Evolutionary conservation across 2,113 vertebrate genomes (phyloP).

Genomic region (Scomber colias): DNA sequence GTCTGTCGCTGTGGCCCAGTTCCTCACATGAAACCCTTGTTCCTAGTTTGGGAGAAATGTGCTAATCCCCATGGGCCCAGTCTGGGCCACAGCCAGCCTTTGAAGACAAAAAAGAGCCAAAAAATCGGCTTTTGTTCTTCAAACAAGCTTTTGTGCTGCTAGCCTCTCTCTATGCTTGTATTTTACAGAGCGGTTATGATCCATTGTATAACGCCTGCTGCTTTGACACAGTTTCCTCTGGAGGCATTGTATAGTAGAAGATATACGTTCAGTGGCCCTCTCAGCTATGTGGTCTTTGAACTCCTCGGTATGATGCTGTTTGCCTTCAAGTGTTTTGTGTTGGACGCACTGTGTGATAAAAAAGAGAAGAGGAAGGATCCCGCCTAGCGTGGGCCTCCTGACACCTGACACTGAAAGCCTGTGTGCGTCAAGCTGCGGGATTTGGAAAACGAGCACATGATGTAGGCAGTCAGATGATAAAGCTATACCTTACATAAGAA

Average conservation of each 20-base stretch:
- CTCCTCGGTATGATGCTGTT: constrained; percentile 18
- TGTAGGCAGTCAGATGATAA: constrained; percentile 68
- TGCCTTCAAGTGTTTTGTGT: constrained; percentile 32
- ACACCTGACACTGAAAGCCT: constrained; percentile 65
- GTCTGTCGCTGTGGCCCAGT: constrained; percentile 57
- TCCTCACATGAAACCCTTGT: constrained; percentile 72
- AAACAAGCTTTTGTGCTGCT: constrained; percentile 63
- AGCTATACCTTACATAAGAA: constrained; percentile 74
- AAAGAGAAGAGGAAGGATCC: constrained; percentile 35
- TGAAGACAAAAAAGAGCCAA: constrained; percentile 58
- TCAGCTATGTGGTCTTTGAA: constrained; percentile 37
- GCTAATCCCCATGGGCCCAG: constrained; percentile 66
- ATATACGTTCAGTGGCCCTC: constrained; percentile 10
- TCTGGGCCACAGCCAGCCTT: constrained; percentile 57
- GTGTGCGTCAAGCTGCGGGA: constrained; percentile 56
- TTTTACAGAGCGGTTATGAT: constrained; percentile 50
- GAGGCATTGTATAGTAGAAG: constrained; percentile 44
- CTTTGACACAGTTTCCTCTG: constrained; percentile 56
- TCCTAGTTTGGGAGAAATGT: constrained; percentile 75
- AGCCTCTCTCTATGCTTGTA: constrained; percentile 50
- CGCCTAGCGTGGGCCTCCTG: constrained; percentile 62
- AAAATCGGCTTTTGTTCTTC: constrained; percentile 68
- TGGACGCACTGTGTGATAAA: constrained; percentile 34
- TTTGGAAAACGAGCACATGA: constrained; percentile 61
- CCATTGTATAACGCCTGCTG: constrained; percentile 43